A percentile compares a stretch with the other conserved stretches of the same genome.
phyloP scores from a whole-genome alignment of 2,113 vertebrate genomes.

The Mola mola region DNA sequence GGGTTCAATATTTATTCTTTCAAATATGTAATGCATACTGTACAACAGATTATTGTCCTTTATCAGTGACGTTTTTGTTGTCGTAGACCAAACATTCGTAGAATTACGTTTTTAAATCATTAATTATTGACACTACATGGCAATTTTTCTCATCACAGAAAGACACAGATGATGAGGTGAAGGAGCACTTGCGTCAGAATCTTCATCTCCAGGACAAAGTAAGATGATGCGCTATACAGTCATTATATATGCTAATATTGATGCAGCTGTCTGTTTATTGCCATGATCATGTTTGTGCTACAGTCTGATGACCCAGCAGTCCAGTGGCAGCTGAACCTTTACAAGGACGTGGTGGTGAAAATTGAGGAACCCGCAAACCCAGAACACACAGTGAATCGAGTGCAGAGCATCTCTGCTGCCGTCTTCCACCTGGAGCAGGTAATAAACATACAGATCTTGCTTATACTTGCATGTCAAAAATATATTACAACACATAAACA shows the following conservation, averaged over 20 bases:
- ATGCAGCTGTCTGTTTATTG: background rate
- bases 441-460: background rate
- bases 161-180: constrained; percentile 98
- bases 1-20: too few species aligned
- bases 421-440: constrained; percentile 93
- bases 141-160: constrained; percentile 78
- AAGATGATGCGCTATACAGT: constrained; percentile 21
- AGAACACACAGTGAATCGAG: constrained; percentile 88
- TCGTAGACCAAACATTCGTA: too few species aligned
- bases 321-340: constrained; percentile 97
- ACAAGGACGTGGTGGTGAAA: constrained; percentile 90
- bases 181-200: constrained; percentile 91
- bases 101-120: too few species aligned
- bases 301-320: constrained; percentile 96
- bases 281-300: background rate
- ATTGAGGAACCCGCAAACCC: constrained; percentile 82
- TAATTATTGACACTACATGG: background rate
- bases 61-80: too few species aligned
- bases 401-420: constrained; percentile 96
- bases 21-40: too few species aligned
- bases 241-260: background rate
- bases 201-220: constrained; percentile 97
- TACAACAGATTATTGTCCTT: too few species aligned
- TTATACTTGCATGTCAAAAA: background rate
- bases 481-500: too few species aligned